Evolutionary conservation across 2,113 vertebrate genomes (phyloP), one percentile per base, ranked within the genome.

Genomic region (Oncorhynchus masou): DNA sequence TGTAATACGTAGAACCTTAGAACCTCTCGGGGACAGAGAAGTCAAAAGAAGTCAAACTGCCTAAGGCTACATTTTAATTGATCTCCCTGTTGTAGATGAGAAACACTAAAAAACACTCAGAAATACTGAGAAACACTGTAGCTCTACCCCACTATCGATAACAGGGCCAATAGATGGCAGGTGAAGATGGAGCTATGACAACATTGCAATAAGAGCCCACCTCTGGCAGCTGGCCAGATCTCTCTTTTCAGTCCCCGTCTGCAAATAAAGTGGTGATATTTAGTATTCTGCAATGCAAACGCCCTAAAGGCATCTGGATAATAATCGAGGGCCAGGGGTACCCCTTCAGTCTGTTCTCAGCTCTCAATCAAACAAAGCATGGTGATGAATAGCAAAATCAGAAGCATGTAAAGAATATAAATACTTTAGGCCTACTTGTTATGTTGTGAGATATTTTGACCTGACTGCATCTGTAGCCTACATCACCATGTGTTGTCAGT

Each of bases 141-240:
- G 70, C 59, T 20, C 70, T 74, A 70, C 62, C 69, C 51, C 45
- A 79, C 80, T 88, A 76, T 85, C 81, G 79, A 73, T 48, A 81
- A 77, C 66, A 57, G 73, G 74, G 75, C 79, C 90, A 88, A 91
- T 87, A 85, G 81, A 85, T 76, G 89, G 80, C 89, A 91, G 85
- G 83, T 88, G 89, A 90, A 84, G 39, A 45, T 86, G 83, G 5
- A 88, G 86, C 80, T 76, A 60, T 62, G 86, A 88, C 83, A 89
- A 86, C 83, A 82, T 68, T 81, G 80, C 87, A 90, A 88, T 60
- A 16, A 25, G 81, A 90, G 79, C 83, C 82, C 81, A 68, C 20
- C 69, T 62, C 72, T 89, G 88, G 84, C 87, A 73, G 78, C 12
- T 15, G 66, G 88, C 85, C 87, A 88, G 84, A 79, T 66, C 74